These are phyloP conservation scores for Epistrophe grossulariae DNA, from an alignment of 2,888 invertebrate genomes.

Conservation along the genomic window DNA sequence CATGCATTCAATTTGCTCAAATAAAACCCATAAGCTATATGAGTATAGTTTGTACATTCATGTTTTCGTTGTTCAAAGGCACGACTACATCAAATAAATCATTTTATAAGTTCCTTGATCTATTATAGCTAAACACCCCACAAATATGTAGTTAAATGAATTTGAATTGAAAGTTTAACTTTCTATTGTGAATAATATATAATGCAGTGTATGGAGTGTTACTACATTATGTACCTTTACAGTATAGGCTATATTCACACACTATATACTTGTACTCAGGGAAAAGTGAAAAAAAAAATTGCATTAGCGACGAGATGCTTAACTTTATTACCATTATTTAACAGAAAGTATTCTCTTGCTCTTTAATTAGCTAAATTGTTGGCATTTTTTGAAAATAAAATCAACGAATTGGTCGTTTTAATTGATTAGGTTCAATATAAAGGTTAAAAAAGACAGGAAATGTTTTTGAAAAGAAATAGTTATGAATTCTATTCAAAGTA, in stretches of 20 bases:
- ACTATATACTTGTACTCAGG: neutral
- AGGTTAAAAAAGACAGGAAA: too few relatives aligned
- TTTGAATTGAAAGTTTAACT: constrained; percentile 61
- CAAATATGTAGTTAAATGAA: constrained; percentile 16
- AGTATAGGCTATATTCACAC: too few relatives aligned
- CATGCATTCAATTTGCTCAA: constrained; percentile 24
- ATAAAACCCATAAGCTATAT: constrained; percentile 12
- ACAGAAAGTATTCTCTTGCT: neutral
- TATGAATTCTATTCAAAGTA: too few relatives aligned
- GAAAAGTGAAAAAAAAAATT: neutral
- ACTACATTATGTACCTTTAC: neutral
- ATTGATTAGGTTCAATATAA: too few relatives aligned
- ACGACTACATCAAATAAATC: constrained; percentile 56
- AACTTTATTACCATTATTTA: neutral
- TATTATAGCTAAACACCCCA: constrained; percentile 4
- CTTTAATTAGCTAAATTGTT: neutral
- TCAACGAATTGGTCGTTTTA: neutral
- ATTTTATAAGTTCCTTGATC: constrained; percentile 32
- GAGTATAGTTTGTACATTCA: neutral
- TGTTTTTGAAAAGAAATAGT: too few relatives aligned
- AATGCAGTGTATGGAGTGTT: neutral
- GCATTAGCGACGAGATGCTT: neutral
- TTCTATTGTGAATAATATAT: constrained; percentile 40
- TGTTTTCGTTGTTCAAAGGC: constrained; percentile 7
- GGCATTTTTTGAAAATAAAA: neutral